Conservation (phyloP, 2,888 invertebrate genomes). For the Thysanoteuthis rhombus region DNA sequence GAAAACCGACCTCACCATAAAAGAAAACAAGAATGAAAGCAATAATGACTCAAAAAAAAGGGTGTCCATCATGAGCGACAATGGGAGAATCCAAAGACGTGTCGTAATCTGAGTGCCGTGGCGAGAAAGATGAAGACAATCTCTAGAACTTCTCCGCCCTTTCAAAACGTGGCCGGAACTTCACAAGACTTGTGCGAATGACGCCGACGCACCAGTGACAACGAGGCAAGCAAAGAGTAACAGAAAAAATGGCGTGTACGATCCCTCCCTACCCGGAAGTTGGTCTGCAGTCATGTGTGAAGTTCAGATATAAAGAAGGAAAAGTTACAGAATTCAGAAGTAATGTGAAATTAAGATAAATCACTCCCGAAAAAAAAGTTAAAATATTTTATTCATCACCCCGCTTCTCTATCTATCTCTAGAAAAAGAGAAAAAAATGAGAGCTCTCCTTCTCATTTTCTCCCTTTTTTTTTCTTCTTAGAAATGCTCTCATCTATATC, state of each 20-base stretch:
- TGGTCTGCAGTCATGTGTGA: not conserved
- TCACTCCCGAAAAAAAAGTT: not conserved
- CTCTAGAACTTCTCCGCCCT: not conserved
- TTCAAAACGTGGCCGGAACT: not conserved
- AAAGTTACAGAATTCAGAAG: not conserved
- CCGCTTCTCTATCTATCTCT: not conserved
- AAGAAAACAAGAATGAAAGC: not conserved
- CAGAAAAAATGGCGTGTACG: not conserved
- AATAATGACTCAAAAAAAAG: not conserved
- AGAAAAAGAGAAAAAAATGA: not conserved
- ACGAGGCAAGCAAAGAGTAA: not conserved
- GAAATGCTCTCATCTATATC: too few relatives aligned
- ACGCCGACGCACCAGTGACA: not conserved
- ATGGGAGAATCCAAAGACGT: not conserved
- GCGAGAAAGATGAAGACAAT: not conserved
- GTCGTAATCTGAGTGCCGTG: not conserved
- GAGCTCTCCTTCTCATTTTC: not conserved
- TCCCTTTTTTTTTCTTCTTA: not conserved
- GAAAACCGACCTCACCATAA: not conserved
- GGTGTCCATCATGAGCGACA: not conserved
- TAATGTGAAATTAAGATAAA: not conserved
- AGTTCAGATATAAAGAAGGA: not conserved
- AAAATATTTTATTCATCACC: not conserved
- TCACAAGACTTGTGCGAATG: not conserved
- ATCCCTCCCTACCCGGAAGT: not conserved